Evolutionary conservation across 2,888 invertebrate genomes (phyloP), one percentile per base, ranked within the genome.

Genomic region (Harpalus rubripes): DNA sequence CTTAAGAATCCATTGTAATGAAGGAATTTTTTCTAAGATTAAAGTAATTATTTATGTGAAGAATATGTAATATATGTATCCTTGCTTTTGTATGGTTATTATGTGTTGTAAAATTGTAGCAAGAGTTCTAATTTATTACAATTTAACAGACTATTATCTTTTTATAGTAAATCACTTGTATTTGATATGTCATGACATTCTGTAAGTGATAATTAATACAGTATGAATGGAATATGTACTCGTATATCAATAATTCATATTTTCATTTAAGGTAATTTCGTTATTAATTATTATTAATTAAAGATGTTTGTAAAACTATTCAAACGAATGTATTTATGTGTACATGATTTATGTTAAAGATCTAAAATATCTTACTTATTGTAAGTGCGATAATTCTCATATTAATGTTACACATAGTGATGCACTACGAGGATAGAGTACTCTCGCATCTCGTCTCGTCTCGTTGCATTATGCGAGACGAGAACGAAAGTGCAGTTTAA

Each of bases 41-140:
- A 16, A 12, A 16, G 16, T 63, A 74, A 41, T 44, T 74, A 74
- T 41, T 74, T 74, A 8, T 74, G 44, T 74, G 72, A 68, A 68
- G 39, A 74, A 74, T 41, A 74, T 44, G 44, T 74, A 74, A 18
- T 74, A 32, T 7, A 18, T 44, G 44, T 44, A 41, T 74, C 41
- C 41, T 8, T 68, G 32, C n/a, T 7, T 41, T 68, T 68, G 68
- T 68, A 15, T 68, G 26, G 32, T 32, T 39, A n/a, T 39, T 68
- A 32, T 32, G 68, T 39, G 68, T 12, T 39, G 39, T 16, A 59
- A 52, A 52, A 52, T 52, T 52, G 12, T 52, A 12, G 8, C 4
- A 44, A 44, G 44, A 8, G 44, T 12, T 12, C 44, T 52, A 52
- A 52, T 52, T 6, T 12, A 52, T 52, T 52, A 12, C 44, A 52